Base-by-base conservation (phyloP, 2,797 vertebrate species). In the Enteromius unitaeniatus region DNA sequence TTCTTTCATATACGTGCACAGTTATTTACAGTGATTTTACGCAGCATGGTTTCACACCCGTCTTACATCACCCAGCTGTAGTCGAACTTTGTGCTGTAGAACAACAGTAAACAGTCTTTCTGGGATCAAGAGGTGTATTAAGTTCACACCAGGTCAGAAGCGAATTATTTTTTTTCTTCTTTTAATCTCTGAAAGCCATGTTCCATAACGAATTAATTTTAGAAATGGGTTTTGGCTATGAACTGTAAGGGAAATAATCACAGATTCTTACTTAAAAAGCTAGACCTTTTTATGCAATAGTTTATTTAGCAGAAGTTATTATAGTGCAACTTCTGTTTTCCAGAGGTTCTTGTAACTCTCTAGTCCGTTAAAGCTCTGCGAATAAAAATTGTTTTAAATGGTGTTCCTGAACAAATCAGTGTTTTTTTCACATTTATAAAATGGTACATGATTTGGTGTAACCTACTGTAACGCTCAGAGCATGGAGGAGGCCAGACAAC, bases 1-100 rank as follows among this genome's bases (percentile, higher is more conserved):
- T 80, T 47, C 81, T 72, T 21, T 34, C 8, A 17, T 40, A 62
- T 23, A 26, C 42, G 58, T 15, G n/a, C 19, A 73, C 53, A 70
- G 34, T 70, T 70, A 73, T 82, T 83, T 53, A 19, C 47, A 26
- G 78, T 45, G 82, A 64, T 88, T 73, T 81, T 49, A 64, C 8
- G 2, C 42, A n/a, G 13, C 70, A 83, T 70, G 62, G 73, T 83
- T 85, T 73, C n/a, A 7, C 47, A 45, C 31, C 49, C 1, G 1
- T 42, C 17, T 28, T 17, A n/a, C 60, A 31, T 28, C 45, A 47
- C 31, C 11, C 26, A 79, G 62, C 45, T 49, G 14, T 31, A 28
- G 23, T 45, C 15, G 6, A 77, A 19, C 14, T 45, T 37, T 79
- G 7, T 53, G 19, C 51, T 58, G 6, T 60, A 70, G 34, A 17